Base-by-base conservation (phyloP, 2,888 invertebrate genomes). In the Argyresthia albistria region DNA sequence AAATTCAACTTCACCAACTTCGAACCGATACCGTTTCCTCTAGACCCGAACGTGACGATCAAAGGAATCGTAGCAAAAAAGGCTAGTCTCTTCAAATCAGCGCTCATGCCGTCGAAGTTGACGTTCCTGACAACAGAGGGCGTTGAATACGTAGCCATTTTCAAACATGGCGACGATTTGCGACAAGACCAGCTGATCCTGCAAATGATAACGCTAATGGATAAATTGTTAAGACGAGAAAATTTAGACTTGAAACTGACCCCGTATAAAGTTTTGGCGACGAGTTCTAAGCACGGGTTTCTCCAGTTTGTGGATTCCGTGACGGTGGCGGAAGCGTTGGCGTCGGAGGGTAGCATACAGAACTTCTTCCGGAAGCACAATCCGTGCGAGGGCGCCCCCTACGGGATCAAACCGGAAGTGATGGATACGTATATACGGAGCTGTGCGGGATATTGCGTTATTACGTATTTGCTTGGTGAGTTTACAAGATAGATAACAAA, bases 181-280 rank as follows among this genome's bases (percentile, higher is more conserved):
- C 89, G 99, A 2, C 99, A 99, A 81, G 99, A 99, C 83, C 99
- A 99, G 76, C 89, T 99, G 1, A 96, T 99, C 56, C 83, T 99
- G 48, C 99, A 99, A 86, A 99, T 99, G 90, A 98, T 99, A 43
- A 96, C 97, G 0, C 83, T 99, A 11, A 99, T 99, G 98, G 99
- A 99, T 75, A 97, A 97, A 76, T 77, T 99, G 53, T 79, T 99
- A 59, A 89, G 97, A 45, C 90, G 95, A 62, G 99, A 99, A 80
- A 99, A 99, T 77, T 87, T 99, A 53, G 99, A 99, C 81, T 88
- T 99, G 53, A 98, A 97, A 68, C 79, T 99, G 55, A 98, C 98
- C 0, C 98, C 99, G 0, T 99, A 99, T 69, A 88, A 88, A 52
- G 98, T 98, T 7, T 81, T 99, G 56, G 98, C 99, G 0, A 99